Evolutionary conservation across 1,140 invertebrate species (phyloP), one percentile per base, ranked within the genome.

Genomic region (Lordiphosa clarofinis): DNA sequence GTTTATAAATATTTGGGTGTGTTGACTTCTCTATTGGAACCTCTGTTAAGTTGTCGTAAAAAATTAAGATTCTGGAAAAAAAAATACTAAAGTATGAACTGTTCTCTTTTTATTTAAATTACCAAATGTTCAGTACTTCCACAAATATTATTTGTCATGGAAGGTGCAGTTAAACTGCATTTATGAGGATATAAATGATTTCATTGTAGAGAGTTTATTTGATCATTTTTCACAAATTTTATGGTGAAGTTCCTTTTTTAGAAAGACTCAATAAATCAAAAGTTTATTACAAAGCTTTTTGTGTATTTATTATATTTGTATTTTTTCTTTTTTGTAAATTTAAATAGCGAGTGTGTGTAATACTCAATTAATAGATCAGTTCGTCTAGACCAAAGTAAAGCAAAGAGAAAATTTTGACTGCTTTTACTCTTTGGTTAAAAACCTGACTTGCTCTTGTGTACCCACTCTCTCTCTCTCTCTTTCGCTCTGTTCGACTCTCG

Each of bases 211-310:
- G 24, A 31, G 19, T 13, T 24, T 39, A 37, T 43, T 48, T 46
- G 21, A 12, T 31, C 60, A 28, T 68, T 54, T 60, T 42, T 37
- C 58, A 50, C 33, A 56, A 46, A 19, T 19, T 40, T 55, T 37
- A 60, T 55, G 62, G 58, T 38, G 44, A 55, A 73, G 56, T 55
- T 75, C 76, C 74, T 81, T 79, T 75, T 81, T 31, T 43, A 64
- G 74, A 54, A 43, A 37, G 44, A 52, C 33, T 44, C 71, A 46
- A 81, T 79, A 79, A 81, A 79, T 79, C 74, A 79, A 3, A 71
- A 47, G 42, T 66, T 62, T 66, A 71, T 70, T 62, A 81, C 60
- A 75, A 79, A 49, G 53, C 28, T 53, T 71, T 57, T 71, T 57
- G 60, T 54, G 63, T 59, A 59, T 40, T 48, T 38, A 19, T 67